Evolutionary conservation across 2,888 invertebrate species (phyloP), one percentile per base, ranked within the genome.

Genomic region (Antheraea yamamai): DNA sequence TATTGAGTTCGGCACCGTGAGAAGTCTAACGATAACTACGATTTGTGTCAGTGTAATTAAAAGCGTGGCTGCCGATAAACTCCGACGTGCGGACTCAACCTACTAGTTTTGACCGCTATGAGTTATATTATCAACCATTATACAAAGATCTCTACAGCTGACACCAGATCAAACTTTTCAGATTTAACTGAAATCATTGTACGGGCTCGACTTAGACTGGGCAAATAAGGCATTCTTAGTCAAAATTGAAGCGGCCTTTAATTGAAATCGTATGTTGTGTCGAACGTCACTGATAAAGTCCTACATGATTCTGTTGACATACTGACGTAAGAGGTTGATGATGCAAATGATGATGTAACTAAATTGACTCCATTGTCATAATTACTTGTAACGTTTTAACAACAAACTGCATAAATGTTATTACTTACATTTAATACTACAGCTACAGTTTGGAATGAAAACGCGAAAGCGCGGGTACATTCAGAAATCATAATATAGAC

Each of bases 31-130:
- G 95, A 95, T 95, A 95, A 93, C 92, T 88, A 91, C 90, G 92
- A 94, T 93, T 94, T 94, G 95, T 94, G 95, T 94, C 95, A 93
- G 85, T 89, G 93, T 95, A 95, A 95, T 95, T 95, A 95, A 95
- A 95, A 92, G 91, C 92, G 90, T 93, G 84, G 92, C 93, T 93
- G 93, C 90, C 91, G 95, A 95, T 94, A 92, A 93, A 89, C 87
- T 88, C 81, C 83, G 89, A 87, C 90, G 88, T 88, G 90, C 88
- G 86, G 87, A 89, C 88, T 88, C 87, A 89, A 88, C 87, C 88
- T 89, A 89, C 91, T 89, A 90, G 92, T 90, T 92, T 90, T 88
- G 91, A 92, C 91, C 90, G 88, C 89, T 87, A 88, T 86, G 88
- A 89, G 83, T 87, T 88, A 87, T 87, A 70, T 87, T 87, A 88